Evolutionary conservation across 2,888 invertebrate genomes (phyloP), one percentile per base, ranked within the genome.

Genomic region (Pollenia amentaria): DNA sequence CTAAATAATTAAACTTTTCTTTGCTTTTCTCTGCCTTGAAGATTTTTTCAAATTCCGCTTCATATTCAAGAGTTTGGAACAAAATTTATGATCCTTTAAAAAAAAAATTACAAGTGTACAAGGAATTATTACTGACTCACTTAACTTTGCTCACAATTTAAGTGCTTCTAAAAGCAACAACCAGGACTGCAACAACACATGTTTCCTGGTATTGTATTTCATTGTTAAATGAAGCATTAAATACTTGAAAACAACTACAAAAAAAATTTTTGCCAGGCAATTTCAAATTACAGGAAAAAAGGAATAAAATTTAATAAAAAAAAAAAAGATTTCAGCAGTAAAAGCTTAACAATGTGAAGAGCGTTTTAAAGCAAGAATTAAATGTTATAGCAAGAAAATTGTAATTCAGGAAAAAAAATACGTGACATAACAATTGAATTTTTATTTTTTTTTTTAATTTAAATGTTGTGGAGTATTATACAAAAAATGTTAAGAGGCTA

Each of bases 181-280:
- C 48, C 51, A 69, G 60, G 46, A 78, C 78, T 67, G n/a, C 75
- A 73, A 69, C 78, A 69, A 51, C 60, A 87, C 60, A 84, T 87
- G 80, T 72, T 87, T 83, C 70, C 76, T 70, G 79, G 64, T 86
- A 79, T 86, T 79, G 70, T 79, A 57, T 79, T 83, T 84, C 85
- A 85, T 78, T 85, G 82, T 78, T 83, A 83, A 86, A 86, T 86
- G 75, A 76, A 79, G 70, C 86, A 83, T 86, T 86, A 86, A 86
- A 79, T 83, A 83, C 83, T 86, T 85, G 55, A 83, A 53, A 48
- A 73, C 65, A 65, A 18, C 29, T 51, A 16, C 57, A 70, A 44
- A 40, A 75, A 29, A 44, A 75, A 44, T 18, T 42, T 18, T 42
- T 83, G 46, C 62, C 53, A 38, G 70, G 83, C 70, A 76, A 77